Conservation (phyloP, 2,113 vertebrate genomes). For the Chlorodrepanis virens region DNA sequence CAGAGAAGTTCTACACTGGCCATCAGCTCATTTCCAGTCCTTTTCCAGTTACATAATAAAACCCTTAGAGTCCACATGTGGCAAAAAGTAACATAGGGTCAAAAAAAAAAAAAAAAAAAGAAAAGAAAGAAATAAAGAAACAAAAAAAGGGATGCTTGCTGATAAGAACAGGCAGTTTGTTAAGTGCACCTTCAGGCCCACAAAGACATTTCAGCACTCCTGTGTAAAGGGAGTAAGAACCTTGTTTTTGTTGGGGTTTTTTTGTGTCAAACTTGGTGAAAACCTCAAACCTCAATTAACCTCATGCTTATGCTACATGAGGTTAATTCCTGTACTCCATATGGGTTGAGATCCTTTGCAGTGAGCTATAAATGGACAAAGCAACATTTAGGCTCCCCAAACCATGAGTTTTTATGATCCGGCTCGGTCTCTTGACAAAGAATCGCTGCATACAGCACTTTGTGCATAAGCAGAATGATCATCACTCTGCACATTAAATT, state of each 20-base stretch:
- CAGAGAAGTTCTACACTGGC: background rate
- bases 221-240: slow-evolving; percentile 36
- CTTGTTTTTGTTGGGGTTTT: background rate
- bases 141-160: background rate
- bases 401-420: background rate
- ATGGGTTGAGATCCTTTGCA: slow-evolving; percentile 17
- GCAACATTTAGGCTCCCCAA: slow-evolving; percentile 30
- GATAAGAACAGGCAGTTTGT: slow-evolving; percentile 62
- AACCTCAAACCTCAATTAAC: too few relatives aligned
- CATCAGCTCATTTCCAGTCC: slow-evolving; percentile 9
- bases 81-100: background rate
- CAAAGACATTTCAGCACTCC: slow-evolving; percentile 73
- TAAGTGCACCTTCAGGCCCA: slow-evolving; percentile 78
- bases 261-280: slow-evolving; percentile 1
- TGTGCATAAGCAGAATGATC: slow-evolving; percentile 20
- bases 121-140: background rate
- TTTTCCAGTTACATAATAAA: background rate
- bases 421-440: background rate
- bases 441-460: slow-evolving; percentile 21
- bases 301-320: slow-evolving; percentile 70
- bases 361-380: slow-evolving; percentile 56
- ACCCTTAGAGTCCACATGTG: background rate
- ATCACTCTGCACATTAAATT: background rate
- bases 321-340: slow-evolving; percentile 35
- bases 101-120: background rate